Evolutionary conservation across 1,140 invertebrate genomes (phyloP), one percentile per base, ranked within the genome.

Genomic region (Lethocerus indicus): DNA sequence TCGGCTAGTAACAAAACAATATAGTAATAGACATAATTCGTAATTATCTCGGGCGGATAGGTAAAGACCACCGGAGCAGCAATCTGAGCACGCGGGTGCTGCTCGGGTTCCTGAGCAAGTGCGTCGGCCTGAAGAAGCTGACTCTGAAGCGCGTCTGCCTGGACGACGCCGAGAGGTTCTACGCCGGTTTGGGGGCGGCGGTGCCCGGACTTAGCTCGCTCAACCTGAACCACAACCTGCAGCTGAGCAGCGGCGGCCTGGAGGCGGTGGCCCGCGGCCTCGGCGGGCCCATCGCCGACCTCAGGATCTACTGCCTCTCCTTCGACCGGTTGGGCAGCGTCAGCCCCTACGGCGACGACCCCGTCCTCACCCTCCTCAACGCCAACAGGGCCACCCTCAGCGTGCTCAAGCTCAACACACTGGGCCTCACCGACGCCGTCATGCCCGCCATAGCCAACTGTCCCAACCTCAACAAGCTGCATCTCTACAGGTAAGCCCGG

Each of bases 191-290:
- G 1, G 48, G 32, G 3, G 16, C 5, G 16, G 37, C 39, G 3
- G n/a, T 20, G 1, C 25, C 39, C 13, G 23, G 20, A 41, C 18
- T 50, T 6, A 3, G 25, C 18, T 24, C 16, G 7, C 20, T 50
- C 18, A 50, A 50, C 21, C 36, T 50, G 14, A 50, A 50, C 25
- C 48, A 50, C 48, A 50, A 35, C 48, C 9, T 42, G 2, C 48
- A 50, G 27, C n/a, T 50, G 18, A 28, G 28, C 26, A 42, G 39
- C 16, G 24, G 21, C 12, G n/a, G 14, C 7, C 39, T 50, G 24
- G n/a, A 16, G 26, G 21, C 27, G 4, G 16, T 50, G 39, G 40
- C 43, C 23, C 13, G n/a, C 2, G 18, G 24, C 14, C 26, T 50
- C 2, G 16, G 28, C 14, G n/a, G n/a, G n/a, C 27, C 20, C 9